These are phyloP conservation scores for Dasysyrphus tricinctus DNA, from an alignment of 2,888 invertebrate species.

Conservation along the genomic window DNA sequence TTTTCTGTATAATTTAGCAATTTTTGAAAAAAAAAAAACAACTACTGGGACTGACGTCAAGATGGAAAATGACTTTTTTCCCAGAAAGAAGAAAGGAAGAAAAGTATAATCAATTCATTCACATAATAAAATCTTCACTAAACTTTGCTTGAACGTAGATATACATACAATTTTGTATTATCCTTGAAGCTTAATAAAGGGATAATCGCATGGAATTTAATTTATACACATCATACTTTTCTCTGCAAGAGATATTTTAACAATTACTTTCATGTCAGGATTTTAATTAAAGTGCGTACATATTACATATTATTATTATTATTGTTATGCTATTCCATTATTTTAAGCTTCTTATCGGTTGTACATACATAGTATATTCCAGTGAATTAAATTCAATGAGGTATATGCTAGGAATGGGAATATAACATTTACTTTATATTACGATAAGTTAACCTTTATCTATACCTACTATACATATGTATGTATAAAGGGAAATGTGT, in stretches of 20 bases:
- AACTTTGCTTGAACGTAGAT: background rate
- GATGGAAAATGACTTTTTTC: slow-evolving; percentile 13
- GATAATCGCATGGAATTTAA: slow-evolving; percentile 47
- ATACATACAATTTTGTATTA: background rate
- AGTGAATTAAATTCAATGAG: slow-evolving; percentile 49
- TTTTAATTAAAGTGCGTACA: slow-evolving; percentile 69
- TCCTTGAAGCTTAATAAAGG: slow-evolving; percentile 16
- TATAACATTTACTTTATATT: slow-evolving; percentile 34
- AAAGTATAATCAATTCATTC: slow-evolving; percentile 24
- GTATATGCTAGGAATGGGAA: slow-evolving; percentile 12
- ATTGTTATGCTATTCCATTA: slow-evolving; percentile 56
- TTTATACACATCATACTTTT: slow-evolving; percentile 61
- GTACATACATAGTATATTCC: background rate
- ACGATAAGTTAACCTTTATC: slow-evolving; percentile 24
- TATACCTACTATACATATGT: background rate
- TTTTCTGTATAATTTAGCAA: slow-evolving; percentile 70
- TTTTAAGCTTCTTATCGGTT: slow-evolving; percentile 58
- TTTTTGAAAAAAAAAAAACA: slow-evolving; percentile 48
- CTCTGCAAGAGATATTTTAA: slow-evolving; percentile 49
- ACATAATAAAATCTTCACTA: slow-evolving; percentile 6
- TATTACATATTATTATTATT: slow-evolving; percentile 29
- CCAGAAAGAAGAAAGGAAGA: background rate
- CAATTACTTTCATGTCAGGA: slow-evolving; percentile 61
- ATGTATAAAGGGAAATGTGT: slow-evolving; percentile 2
- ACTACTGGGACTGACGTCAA: slow-evolving; percentile 47